phyloP scores from a whole-genome alignment of 2,113 vertebrate genomes.

The Myocastor coypus region DNA sequence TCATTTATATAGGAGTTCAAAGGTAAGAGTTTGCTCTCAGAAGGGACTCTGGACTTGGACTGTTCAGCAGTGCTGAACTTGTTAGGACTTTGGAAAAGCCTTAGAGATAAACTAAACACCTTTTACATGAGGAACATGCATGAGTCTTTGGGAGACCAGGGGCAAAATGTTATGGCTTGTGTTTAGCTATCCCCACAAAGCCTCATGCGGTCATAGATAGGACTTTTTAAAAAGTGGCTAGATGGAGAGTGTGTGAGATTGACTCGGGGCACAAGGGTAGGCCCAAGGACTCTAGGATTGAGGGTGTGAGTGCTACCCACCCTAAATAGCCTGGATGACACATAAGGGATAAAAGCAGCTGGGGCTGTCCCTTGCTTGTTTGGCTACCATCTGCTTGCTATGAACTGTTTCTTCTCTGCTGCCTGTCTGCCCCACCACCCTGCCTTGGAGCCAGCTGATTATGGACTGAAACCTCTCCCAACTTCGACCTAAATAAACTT shows the following conservation, averaged over 20 bases:
- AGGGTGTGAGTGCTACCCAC: background rate
- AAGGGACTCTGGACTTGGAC: background rate
- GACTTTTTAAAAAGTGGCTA: background rate
- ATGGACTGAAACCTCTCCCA: background rate
- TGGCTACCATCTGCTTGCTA: background rate
- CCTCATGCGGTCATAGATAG: background rate
- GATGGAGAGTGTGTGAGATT: background rate
- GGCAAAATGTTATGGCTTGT: background rate
- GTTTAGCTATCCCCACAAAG: background rate
- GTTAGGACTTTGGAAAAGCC: background rate
- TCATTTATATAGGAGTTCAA: background rate
- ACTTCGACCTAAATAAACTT: background rate
- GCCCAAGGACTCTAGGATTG: background rate
- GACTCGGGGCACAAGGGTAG: background rate
- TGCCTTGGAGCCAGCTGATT: background rate
- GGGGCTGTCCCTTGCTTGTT: background rate
- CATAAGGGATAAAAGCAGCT: background rate
- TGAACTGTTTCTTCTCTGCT: background rate
- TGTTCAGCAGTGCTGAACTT: background rate
- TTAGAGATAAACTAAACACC: background rate
- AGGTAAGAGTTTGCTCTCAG: background rate
- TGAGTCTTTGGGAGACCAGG: background rate
- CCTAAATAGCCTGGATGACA: too few species aligned
- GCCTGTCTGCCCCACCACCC: background rate
- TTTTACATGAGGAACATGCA: background rate